Conservation (phyloP, 2,888 invertebrate species). For the Papilio demoleus region DNA sequence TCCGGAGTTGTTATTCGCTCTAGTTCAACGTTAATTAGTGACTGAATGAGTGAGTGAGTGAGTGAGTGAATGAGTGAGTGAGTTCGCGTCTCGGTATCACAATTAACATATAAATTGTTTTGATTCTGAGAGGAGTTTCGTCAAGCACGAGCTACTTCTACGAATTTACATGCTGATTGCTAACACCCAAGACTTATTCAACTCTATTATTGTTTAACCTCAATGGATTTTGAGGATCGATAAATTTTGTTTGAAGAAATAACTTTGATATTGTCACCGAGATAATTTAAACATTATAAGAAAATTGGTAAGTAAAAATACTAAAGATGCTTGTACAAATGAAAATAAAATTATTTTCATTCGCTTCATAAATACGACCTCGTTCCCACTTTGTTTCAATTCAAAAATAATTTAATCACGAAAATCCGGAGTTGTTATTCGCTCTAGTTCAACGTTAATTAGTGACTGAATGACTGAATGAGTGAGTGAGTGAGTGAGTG, state of each 20-base stretch:
- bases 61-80: conserved; percentile 21
- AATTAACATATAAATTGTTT: conserved; percentile 41
- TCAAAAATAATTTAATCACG: conserved; percentile 36
- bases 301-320: not conserved
- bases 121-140: conserved; percentile 29
- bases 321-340: too few relatives aligned
- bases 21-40: conserved; percentile 37
- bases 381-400: conserved; percentile 18
- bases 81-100: conserved; percentile 36
- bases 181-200: conserved; percentile 30
- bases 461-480: conserved; percentile 14
- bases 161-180: conserved; percentile 39
- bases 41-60: conserved; percentile 6
- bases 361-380: conserved; percentile 15
- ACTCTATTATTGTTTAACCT: conserved; percentile 16
- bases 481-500: conserved; percentile 19
- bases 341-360: conserved; percentile 18
- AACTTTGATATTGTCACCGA: not conserved
- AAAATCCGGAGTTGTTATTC: conserved; percentile 32
- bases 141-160: conserved; percentile 32
- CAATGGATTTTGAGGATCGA: conserved; percentile 14
- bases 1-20: conserved; percentile 33
- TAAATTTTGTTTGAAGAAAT: not conserved
- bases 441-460: conserved; percentile 37
- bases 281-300: not conserved